These are phyloP conservation scores for Diplodus puntazzo DNA, from an alignment of 2,797 vertebrate genomes.

Conservation along the genomic window DNA sequence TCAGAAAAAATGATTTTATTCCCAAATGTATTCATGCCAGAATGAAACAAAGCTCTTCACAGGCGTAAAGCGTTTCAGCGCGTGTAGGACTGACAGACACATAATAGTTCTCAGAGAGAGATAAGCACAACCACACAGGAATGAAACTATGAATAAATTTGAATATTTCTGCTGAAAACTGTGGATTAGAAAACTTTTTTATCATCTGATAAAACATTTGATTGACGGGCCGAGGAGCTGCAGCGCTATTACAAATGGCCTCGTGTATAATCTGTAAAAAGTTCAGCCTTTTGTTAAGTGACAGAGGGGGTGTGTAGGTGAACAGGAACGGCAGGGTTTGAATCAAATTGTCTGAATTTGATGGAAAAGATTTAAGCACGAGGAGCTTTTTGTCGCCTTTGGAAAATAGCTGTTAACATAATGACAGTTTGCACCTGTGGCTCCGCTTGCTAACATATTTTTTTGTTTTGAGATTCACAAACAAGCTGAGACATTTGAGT, in stretches of 20 bases:
- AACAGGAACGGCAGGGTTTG: neutral
- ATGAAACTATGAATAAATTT: conserved; percentile 56
- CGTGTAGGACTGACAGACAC: conserved; percentile 27
- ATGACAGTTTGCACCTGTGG: neutral
- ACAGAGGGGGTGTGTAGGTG: neutral
- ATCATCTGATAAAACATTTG: conserved; percentile 43
- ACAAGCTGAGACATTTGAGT: neutral
- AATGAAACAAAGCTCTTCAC: conserved; percentile 50
- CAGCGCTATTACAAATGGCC: neutral
- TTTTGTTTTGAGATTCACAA: neutral
- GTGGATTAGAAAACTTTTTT: conserved; percentile 26
- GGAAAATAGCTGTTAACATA: neutral
- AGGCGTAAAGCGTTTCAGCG: conserved; percentile 44
- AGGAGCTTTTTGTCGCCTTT: conserved; percentile 1
- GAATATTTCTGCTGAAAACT: conserved; percentile 44
- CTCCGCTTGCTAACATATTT: neutral
- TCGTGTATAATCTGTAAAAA: conserved; percentile 9
- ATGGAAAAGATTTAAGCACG: neutral
- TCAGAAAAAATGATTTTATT: conserved; percentile 42
- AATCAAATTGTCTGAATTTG: conserved; percentile 9
- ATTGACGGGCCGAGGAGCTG: conserved; percentile 33
- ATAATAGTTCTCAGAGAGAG: conserved; percentile 47
- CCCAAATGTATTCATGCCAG: conserved; percentile 42
- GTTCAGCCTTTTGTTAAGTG: neutral
- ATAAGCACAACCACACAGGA: conserved; percentile 44